Evolutionary conservation across 1,140 invertebrate species (phyloP).

Genomic region (Camponotus vicinus): DNA sequence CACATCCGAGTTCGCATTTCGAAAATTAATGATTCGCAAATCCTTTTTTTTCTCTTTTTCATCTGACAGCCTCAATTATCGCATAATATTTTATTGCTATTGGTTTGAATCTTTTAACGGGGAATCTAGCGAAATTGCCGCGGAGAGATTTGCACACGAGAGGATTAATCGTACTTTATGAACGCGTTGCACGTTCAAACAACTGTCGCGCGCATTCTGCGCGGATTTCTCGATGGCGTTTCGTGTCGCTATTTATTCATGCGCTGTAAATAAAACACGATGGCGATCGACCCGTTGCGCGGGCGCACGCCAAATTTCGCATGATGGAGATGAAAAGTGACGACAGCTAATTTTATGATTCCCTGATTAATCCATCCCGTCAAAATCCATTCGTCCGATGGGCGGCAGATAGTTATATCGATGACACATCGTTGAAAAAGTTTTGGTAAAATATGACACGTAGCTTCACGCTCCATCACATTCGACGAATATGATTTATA

Average conservation of each 20-base stretch:
- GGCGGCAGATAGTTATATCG: constrained; percentile 38
- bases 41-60: constrained; percentile 25
- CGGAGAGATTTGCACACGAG: constrained; percentile 36
- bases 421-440: constrained; percentile 27
- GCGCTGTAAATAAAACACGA: constrained; percentile 55
- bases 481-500: constrained; percentile 31
- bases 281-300: constrained; percentile 40
- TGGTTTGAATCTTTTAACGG: constrained; percentile 55
- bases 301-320: constrained; percentile 38
- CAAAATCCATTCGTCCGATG: constrained; percentile 25
- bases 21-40: constrained; percentile 41
- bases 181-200: constrained; percentile 20
- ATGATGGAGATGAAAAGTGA: constrained; percentile 61
- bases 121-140: constrained; percentile 34
- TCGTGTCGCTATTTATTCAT: constrained; percentile 56
- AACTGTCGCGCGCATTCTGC: constrained; percentile 48
- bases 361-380: constrained; percentile 46
- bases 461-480: not conserved
- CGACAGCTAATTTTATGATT: constrained; percentile 60
- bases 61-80: constrained; percentile 45
- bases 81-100: constrained; percentile 57
- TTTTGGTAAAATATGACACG: constrained; percentile 32
- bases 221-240: not conserved
- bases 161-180: constrained; percentile 59
- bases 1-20: not conserved